Conservation (phyloP, 2,888 invertebrate genomes). For the Sthenelais limicola region DNA sequence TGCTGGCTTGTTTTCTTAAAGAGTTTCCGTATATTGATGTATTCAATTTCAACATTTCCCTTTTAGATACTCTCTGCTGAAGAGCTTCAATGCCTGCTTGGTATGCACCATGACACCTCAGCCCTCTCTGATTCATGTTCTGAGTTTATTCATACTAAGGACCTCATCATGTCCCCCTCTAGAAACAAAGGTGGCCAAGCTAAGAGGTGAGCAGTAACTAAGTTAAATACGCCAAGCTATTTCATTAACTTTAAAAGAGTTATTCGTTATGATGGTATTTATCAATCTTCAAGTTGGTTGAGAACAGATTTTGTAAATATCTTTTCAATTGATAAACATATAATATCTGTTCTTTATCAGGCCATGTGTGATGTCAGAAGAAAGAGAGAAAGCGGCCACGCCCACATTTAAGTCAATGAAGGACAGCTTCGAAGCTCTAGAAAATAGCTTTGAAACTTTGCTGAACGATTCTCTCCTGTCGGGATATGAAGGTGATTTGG, state of each 20-base stretch:
- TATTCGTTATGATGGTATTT: too few relatives aligned
- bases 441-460: conserved; percentile 26
- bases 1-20: too few relatives aligned
- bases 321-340: too few relatives aligned
- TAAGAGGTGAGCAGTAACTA: conserved; percentile 8
- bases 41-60: not conserved
- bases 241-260: not conserved
- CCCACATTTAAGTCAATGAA: conserved; percentile 52
- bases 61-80: conserved; percentile 60
- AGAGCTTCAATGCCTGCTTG: conserved; percentile 60
- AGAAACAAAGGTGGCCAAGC: conserved; percentile 26
- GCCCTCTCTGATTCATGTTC: not conserved
- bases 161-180: conserved; percentile 65
- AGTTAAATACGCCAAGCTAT: too few relatives aligned
- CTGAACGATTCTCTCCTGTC: conserved; percentile 56
- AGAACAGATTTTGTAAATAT: too few relatives aligned
- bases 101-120: conserved; percentile 55
- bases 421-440: not conserved
- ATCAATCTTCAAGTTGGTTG: too few relatives aligned
- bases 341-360: conserved; percentile 20
- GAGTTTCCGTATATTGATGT: too few relatives aligned
- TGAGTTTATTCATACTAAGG: conserved; percentile 46
- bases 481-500: conserved; percentile 65
- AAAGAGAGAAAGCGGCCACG: conserved; percentile 55
- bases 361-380: conserved; percentile 34